Evolutionary conservation across 2,797 vertebrate species (phyloP), one percentile per base, ranked within the genome.

Genomic region (Rhodeus uyekii): DNA sequence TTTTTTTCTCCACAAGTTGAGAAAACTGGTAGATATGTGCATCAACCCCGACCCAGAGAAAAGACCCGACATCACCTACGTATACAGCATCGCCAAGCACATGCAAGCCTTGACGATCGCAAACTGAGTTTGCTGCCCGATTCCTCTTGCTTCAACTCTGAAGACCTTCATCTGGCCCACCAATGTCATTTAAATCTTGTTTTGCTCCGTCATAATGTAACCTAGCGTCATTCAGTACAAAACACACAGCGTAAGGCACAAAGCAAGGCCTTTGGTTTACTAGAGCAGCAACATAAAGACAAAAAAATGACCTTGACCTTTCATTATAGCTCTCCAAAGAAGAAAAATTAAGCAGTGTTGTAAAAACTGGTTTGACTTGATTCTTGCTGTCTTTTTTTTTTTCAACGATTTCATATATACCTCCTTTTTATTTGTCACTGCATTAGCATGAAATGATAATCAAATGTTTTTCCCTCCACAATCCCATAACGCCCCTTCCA

Each of bases 41-140:
- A 99, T 99, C 95, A 98, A 96, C 91, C 98, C 97, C 0, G 98
- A 99, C 92, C 97, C 98, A 0, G 98, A 99, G 95, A 98, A 97
- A 95, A 96, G 98, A 90, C 98, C 98, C 48, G 98, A 99, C 90
- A 93, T 99, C 90, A 87, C 96, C 91, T 99, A 99, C 18, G 97
- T 99, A 87, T 99, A 97, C 61, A 96, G 95, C 76, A 94, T 98
- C 19, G 98, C 98, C 27, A 98, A 98, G 87, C 95, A 96, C 78
- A 99, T 99, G 97, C 96, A 97, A 22, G 94, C 92, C 0, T 84
- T 93, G 90, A 96, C 90, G 71, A 91, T 93, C 87, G 90, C 94
- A 93, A 96, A 94, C 93, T 98, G 91, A 94, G 85, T 85, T 86
- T 75, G 29, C 22, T 53, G 75, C 79, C 67, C 36, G 12, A 44